These are phyloP conservation scores for Nysson spinosus DNA, from an alignment of 2,888 invertebrate species.

Conservation along the genomic window DNA sequence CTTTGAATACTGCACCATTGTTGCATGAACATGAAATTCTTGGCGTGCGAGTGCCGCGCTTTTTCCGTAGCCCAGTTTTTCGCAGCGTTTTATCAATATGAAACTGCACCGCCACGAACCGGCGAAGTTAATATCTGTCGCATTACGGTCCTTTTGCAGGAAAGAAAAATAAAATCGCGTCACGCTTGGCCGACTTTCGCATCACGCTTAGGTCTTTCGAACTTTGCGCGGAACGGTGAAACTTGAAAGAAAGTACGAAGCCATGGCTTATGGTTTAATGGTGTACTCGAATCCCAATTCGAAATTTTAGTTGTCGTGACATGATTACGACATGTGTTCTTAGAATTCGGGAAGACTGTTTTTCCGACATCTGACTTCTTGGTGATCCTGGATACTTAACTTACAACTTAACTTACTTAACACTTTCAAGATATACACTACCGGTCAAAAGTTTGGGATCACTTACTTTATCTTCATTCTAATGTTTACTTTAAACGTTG, in stretches of 20 bases:
- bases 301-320: too few species aligned
- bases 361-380: too few species aligned
- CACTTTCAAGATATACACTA: too few species aligned
- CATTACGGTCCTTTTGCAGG: conserved; percentile 31
- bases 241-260: conserved; percentile 22
- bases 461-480: too few species aligned
- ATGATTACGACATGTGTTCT: too few species aligned
- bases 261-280: conserved; percentile 6
- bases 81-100: conserved; percentile 26
- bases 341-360: too few species aligned
- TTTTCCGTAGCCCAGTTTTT: conserved; percentile 28
- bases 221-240: conserved; percentile 54
- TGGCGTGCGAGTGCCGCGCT: conserved; percentile 37
- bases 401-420: too few species aligned
- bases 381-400: too few species aligned
- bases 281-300: neutral
- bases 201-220: conserved; percentile 56
- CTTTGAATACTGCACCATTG: neutral
- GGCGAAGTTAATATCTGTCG: conserved; percentile 50
- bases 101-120: conserved; percentile 33
- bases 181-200: conserved; percentile 68
- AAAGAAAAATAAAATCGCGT: conserved; percentile 43
- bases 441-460: too few species aligned
- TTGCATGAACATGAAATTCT: conserved; percentile 18
- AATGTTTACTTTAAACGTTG: too few species aligned